Base-by-base conservation (phyloP, 2,888 invertebrate species). In the Marronus borbonicus region DNA sequence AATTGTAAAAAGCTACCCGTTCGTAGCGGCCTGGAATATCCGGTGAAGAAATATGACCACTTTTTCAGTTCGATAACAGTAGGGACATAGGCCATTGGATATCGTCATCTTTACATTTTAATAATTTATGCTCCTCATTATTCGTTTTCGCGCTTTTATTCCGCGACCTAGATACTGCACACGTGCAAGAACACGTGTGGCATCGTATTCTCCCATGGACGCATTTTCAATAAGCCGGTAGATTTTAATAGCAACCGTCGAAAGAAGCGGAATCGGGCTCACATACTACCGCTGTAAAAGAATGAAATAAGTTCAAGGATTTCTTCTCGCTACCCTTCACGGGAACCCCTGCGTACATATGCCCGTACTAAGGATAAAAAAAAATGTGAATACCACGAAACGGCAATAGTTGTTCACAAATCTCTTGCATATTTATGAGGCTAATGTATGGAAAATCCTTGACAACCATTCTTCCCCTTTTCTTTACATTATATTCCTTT, bases 111-210 rank as follows among this genome's bases (percentile, higher is more conserved):
- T 66, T 24, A 7, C 10, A 66, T 69, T 36, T 31, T 55, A 31
- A 70, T 31, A 49, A 70, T 70, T 70, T 70, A 70, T 55, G 52
- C 70, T 7, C 24, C 55, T 70, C 55, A 70, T 70, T 55, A 55
- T 31, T 2, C 55, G 36, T 52, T 31, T 70, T 70, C 55, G 55
- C 70, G 55, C 55, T 70, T 31, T 70, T 70, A 55, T 70, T 20
- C 49, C 55, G 70, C 55, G 55, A 70, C 55, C 70, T 52, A 70
- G 52, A 70, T 55, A 3, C 4, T 31, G 66, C 7, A 70, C 70
- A 70, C 70, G 70, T 70, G 52, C 17, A 55, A 49, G 17, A 55
- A 55, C 70, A 70, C 70, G 70, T 70, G 70, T 70, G 70, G 55
- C n/a, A 55, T 70, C 36, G 55, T 20, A 31, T 70, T 44, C 20